Evolutionary conservation across 1,140 invertebrate genomes (phyloP).

Genomic region (Bradysia coprophila): DNA sequence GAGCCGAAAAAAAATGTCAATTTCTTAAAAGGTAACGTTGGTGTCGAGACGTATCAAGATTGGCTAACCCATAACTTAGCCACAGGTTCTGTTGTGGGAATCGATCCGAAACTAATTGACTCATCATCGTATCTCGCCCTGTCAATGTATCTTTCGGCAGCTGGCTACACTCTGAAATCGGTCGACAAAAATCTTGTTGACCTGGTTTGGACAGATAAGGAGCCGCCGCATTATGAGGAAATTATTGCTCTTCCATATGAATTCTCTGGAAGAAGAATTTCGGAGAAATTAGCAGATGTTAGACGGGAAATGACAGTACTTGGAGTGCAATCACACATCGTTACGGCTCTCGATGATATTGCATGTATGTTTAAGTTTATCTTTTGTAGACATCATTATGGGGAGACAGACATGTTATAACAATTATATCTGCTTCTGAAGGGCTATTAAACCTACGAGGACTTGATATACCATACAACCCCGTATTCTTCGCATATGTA

Average conservation of each 20-base stretch:
- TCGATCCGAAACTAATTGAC: conserved; percentile 56
- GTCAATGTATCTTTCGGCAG: conserved; percentile 19
- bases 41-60: conserved; percentile 40
- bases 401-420: neutral
- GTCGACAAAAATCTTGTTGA: conserved; percentile 62
- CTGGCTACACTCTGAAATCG: conserved; percentile 31
- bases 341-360: conserved; percentile 74
- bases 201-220: conserved; percentile 46
- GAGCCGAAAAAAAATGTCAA: neutral
- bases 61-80: conserved; percentile 56
- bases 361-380: conserved; percentile 46
- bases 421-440: neutral
- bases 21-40: conserved; percentile 24
- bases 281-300: conserved; percentile 44
- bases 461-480: conserved; percentile 82
- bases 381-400: conserved; percentile 9
- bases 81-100: conserved; percentile 47
- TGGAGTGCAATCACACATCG: conserved; percentile 39
- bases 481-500: conserved; percentile 82
- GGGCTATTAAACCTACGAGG: conserved; percentile 51
- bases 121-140: conserved; percentile 47
- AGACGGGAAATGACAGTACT: conserved; percentile 46
- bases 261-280: conserved; percentile 14
- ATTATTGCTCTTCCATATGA: neutral
- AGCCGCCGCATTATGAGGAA: no score